Evolutionary conservation across 2,888 invertebrate species (phyloP).

Genomic region (Unio delphinus): DNA sequence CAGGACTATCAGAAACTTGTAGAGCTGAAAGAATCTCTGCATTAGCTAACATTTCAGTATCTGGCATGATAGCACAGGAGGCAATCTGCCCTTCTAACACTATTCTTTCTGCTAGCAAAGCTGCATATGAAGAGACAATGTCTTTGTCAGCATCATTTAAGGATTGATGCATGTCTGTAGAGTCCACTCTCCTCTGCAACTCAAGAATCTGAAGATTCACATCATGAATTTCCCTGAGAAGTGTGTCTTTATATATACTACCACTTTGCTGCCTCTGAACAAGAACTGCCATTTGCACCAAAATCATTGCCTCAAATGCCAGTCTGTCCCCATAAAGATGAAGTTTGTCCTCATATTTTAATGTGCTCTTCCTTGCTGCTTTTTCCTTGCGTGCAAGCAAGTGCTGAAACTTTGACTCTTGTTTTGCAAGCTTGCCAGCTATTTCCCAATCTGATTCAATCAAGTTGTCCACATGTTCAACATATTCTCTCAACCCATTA

Average conservation of each 20-base stretch:
- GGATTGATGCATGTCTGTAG: slow-evolving; percentile 40
- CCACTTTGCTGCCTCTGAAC: slow-evolving; percentile 52
- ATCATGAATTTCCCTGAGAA: slow-evolving; percentile 56
- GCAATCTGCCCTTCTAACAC: slow-evolving; percentile 66
- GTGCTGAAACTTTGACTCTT: slow-evolving; percentile 41
- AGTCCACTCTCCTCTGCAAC: slow-evolving; percentile 42
- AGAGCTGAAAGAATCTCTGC: slow-evolving; percentile 43
- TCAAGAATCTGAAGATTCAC: slow-evolving; percentile 47
- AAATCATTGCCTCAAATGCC: slow-evolving; percentile 60
- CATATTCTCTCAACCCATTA: slow-evolving; percentile 45
- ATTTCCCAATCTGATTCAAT: slow-evolving; percentile 56
- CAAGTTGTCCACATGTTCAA: slow-evolving; percentile 51
- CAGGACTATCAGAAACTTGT: slow-evolving; percentile 39
- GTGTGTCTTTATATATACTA: slow-evolving; percentile 40
- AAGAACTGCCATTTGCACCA: slow-evolving; percentile 60
- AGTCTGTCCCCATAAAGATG: slow-evolving; percentile 58
- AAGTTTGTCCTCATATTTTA: slow-evolving; percentile 46
- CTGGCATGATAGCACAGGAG: slow-evolving; percentile 42
- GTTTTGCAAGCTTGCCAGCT: slow-evolving; percentile 49
- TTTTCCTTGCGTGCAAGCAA: slow-evolving; percentile 32
- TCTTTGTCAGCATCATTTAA: slow-evolving; percentile 41
- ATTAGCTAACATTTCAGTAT: slow-evolving; percentile 40
- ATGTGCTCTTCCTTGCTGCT: slow-evolving; percentile 27
- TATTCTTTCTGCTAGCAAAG: slow-evolving; percentile 80
- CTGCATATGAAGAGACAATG: slow-evolving; percentile 80